Evolutionary conservation across 2,797 vertebrate genomes (phyloP), one percentile per base, ranked within the genome.

Genomic region (Leucoraja ocellata): DNA sequence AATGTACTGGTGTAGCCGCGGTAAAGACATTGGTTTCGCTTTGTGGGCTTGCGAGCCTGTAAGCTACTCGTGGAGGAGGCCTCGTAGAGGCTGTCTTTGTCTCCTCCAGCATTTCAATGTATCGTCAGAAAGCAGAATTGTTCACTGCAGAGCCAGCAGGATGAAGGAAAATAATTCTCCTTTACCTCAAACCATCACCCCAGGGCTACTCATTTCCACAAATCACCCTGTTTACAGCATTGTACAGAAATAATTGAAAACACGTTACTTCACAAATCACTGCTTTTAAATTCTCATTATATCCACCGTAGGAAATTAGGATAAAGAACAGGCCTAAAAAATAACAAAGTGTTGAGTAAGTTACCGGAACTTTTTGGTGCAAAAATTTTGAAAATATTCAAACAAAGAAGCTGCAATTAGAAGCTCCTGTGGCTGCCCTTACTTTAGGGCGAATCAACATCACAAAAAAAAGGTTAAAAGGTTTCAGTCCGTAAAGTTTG

Each of bases 171-270:
- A 73, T 32, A 39, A 91, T 73, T 25, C 39, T 23, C 71, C 9
- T 76, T 25, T 76, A 58, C 90, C 68, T 92, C 68, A 54, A 46
- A 54, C 39, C 71, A 25, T 54, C 71, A 92, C 73, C 71, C 71
- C 90, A 76, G 90, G 73, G 90, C 90, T 54, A 58, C 46, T 76
- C 73, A 76, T 74, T 92, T 92, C 65, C 68, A 92, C 68, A 74
- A n/a, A 73, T 76, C 39, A 23, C 36, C 71, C 39, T 92, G 90
- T 76, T 92, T 92, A 58, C 90, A 74, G 13, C 73, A 16, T 25
- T 0, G 39, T n/a, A 54, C 73, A 74, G 73, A n/a, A 92, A 92
- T 74, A 76, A 92, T 92, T 92, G 90, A 74, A 92, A 92, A 76
- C 73, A 92, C 71, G 46, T 71, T 73, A 68, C 90, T 76, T 74